Evolutionary conservation across 2,797 vertebrate species (phyloP).

Genomic region (Nothura maculosa): DNA sequence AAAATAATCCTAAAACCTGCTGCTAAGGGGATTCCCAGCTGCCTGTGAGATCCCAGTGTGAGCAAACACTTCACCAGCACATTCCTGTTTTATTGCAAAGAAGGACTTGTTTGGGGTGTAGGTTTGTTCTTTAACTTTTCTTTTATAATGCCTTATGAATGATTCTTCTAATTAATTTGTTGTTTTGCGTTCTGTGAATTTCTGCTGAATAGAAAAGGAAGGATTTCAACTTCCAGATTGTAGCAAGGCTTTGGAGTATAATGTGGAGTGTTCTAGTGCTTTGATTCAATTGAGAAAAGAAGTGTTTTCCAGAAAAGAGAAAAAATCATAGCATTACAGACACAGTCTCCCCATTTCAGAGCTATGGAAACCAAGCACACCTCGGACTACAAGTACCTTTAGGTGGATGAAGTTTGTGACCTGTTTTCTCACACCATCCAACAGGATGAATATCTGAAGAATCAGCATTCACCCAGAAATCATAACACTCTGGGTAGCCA

Average conservation of each 20-base stretch:
- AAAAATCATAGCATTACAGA: not conserved
- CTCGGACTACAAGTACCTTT: conserved; percentile 81
- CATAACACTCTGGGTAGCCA: conserved; percentile 88
- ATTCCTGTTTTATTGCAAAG: not conserved
- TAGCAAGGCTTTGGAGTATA: not conserved
- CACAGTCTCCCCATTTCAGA: not conserved
- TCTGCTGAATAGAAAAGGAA: not conserved
- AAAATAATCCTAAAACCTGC: not conserved
- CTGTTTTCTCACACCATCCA: conserved; percentile 91
- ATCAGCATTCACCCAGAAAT: conserved; percentile 91
- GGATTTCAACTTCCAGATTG: not conserved
- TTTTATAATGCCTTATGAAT: not conserved
- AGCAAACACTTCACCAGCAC: not conserved
- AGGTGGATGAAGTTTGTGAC: conserved; percentile 88
- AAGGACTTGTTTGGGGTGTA: not conserved
- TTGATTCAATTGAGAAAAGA: not conserved
- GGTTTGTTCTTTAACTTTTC: not conserved
- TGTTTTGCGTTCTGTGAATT: not conserved
- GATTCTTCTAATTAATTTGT: fast-evolving
- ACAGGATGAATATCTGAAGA: conserved; percentile 89
- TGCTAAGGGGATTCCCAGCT: not conserved
- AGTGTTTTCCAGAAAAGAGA: not conserved
- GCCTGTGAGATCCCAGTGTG: not conserved
- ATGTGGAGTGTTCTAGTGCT: not conserved
- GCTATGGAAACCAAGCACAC: not conserved